Base-by-base conservation (phyloP, 2,797 vertebrate species). In the Paedocypris micromegethes region DNA sequence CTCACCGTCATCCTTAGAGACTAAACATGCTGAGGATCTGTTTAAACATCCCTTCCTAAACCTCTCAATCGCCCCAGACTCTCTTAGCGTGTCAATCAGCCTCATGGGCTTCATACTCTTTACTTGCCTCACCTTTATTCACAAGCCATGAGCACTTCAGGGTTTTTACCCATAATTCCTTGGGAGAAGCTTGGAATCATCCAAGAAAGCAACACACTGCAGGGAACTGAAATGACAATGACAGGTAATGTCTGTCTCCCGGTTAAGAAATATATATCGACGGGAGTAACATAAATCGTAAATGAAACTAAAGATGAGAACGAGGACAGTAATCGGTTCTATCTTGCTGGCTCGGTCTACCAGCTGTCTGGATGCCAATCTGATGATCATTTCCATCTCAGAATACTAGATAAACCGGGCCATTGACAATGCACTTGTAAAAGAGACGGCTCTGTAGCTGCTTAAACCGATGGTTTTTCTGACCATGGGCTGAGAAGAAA, bases 11-110 rank as follows among this genome's bases (percentile, higher is more conserved):
- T 68, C 64, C 56, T 40, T 44, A 44, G 56, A 56, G 62, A 66
- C 68, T 56, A 47, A 66, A 52, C 58, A 66, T 66, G 60, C 60
- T 66, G 63, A 66, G 64, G 50, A 41, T 56, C 48, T 66, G 46
- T 58, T 65, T 66, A 66, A 67, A 71, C 71, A 75, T 70, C 58
- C 54, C 64, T 53, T 50, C 40, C 58, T 47, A 56, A 75, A 64
- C 58, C 48, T 53, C 9, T 57, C 9, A 55, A 40, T 56, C 68
- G 66, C 63, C 38, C 43, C 48, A 42, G 40, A 5, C 6, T 58
- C 58, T 39, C 50, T 9, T 23, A 43, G 46, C 39, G 63, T 75
- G 73, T 67, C 73, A 58, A 4, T 75, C 73, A 67, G 6, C 40
- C 63, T 62, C 9, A 5, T 56, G 48, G 37, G 47, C 51, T 47